Percentiles rank a stretch among this genome's conserved stretches.
phyloP scores from a whole-genome alignment of 2,113 vertebrate species.

The Butorides virescens region DNA sequence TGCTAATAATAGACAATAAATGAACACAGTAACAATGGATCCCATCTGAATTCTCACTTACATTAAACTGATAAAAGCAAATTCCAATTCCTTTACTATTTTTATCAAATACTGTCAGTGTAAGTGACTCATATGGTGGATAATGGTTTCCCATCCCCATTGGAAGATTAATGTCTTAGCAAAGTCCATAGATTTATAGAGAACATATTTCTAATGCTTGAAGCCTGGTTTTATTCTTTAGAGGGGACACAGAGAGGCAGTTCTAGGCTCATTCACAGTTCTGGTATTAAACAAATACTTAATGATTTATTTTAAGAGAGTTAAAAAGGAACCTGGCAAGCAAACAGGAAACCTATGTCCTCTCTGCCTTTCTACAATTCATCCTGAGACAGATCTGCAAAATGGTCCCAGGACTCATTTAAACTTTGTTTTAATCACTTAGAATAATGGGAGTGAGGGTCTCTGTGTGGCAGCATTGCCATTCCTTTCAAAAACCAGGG shows the following conservation, averaged over 20 bases:
- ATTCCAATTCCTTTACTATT: neutral
- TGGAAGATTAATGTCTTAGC: conserved; percentile 1
- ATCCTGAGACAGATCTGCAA: neutral
- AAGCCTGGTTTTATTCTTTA: neutral
- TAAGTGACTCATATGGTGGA: neutral
- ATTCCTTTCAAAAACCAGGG: neutral
- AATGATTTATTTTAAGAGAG: neutral
- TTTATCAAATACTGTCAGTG: neutral
- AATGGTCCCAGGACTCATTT: neutral
- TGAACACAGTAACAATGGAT: neutral
- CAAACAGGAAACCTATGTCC: neutral
- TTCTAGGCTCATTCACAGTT: neutral
- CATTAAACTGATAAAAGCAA: neutral
- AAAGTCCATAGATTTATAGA: neutral
- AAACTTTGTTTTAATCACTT: neutral
- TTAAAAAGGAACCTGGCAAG: neutral
- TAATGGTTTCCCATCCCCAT: neutral
- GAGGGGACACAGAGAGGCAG: neutral
- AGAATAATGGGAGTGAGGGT: neutral
- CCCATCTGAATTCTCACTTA: neutral
- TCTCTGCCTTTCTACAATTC: neutral
- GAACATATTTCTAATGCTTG: neutral
- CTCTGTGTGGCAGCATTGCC: neutral
- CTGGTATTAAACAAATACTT: neutral
- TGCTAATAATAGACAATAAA: conserved; percentile 14